A percentile compares a stretch with the other conserved stretches of the same genome.
Conservation (phyloP, 1,140 invertebrate species). For the Caenorhabditis latens region DNA sequence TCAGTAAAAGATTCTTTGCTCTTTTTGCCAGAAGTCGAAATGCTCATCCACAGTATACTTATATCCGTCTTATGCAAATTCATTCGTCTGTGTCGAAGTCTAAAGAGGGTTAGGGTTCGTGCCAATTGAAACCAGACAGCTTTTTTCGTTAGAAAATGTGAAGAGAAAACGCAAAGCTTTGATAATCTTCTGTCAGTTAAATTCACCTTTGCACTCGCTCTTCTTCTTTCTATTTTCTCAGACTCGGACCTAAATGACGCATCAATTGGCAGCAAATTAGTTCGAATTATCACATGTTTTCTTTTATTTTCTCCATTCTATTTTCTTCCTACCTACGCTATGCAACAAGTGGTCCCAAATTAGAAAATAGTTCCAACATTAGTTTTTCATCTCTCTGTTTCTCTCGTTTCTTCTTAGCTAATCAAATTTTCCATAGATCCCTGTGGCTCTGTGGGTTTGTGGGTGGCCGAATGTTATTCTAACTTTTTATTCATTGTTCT, state of each 20-base stretch:
- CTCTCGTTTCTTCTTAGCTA: background rate
- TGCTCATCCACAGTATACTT: conserved; percentile 39
- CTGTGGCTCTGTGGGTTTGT: background rate
- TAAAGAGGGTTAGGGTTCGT: background rate
- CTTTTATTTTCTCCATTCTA: background rate
- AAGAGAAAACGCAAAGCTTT: no score
- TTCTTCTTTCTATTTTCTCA: background rate
- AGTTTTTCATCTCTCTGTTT: background rate
- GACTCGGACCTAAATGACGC: background rate
- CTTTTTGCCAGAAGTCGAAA: background rate
- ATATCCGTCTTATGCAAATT: conserved; percentile 23
- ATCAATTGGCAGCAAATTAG: conserved; percentile 18
- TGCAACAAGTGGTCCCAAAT: background rate
- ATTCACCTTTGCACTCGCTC: conserved; percentile 27
- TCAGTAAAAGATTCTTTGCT: conserved; percentile 39
- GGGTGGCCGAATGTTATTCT: background rate
- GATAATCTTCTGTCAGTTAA: conserved; percentile 12
- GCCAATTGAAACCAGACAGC: background rate
- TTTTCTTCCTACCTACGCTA: background rate
- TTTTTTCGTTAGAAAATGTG: background rate
- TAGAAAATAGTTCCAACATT: conserved; percentile 5
- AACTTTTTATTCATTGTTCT: background rate
- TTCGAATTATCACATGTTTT: conserved; percentile 47
- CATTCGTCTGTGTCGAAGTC: background rate
- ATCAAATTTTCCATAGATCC: conserved; percentile 47